Evolutionary conservation across 2,888 invertebrate species (phyloP).

Genomic region (Cephalotes varians): DNA sequence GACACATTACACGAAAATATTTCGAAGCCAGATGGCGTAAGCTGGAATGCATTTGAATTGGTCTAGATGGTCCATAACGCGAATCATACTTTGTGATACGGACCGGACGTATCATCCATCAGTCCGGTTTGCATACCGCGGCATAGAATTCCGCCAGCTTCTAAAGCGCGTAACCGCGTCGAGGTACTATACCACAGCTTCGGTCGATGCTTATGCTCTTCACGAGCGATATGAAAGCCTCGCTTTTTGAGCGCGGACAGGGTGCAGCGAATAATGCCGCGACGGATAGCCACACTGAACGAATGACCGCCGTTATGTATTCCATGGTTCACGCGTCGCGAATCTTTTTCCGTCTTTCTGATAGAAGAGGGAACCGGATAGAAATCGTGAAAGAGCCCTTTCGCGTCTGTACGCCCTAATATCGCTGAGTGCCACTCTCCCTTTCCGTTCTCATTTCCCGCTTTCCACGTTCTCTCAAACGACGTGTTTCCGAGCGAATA

Average conservation of each 20-base stretch:
- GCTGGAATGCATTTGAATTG: slow-evolving; percentile 17
- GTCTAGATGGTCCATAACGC: slow-evolving; percentile 26
- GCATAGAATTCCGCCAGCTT: slow-evolving; percentile 32
- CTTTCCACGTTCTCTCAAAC: slow-evolving; percentile 54
- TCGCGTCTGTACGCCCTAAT: slow-evolving; percentile 78
- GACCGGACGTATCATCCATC: slow-evolving; percentile 50
- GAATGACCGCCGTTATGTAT: slow-evolving; percentile 63
- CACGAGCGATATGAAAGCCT: slow-evolving; percentile 67
- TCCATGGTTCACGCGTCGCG: slow-evolving; percentile 51
- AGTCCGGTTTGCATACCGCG: slow-evolving; percentile 29
- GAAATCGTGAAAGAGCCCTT: slow-evolving; percentile 75
- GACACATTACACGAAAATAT: background rate
- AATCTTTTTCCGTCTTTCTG: slow-evolving; percentile 69
- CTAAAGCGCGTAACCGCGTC: slow-evolving; percentile 62
- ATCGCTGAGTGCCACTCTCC: slow-evolving; percentile 78
- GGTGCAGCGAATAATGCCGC: slow-evolving; percentile 65
- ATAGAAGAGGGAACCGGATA: slow-evolving; percentile 49
- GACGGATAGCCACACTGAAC: slow-evolving; percentile 59
- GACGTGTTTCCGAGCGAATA: slow-evolving; percentile 57
- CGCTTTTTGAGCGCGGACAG: slow-evolving; percentile 61
- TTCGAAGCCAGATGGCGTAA: background rate
- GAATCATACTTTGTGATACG: slow-evolving; percentile 45
- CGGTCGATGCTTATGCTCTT: slow-evolving; percentile 39
- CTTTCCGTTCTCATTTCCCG: slow-evolving; percentile 39
- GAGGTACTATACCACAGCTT: slow-evolving; percentile 12